These are phyloP conservation scores for Polypterus bichir DNA, from an alignment of 2,113 vertebrate genomes.

Conservation along the genomic window DNA sequence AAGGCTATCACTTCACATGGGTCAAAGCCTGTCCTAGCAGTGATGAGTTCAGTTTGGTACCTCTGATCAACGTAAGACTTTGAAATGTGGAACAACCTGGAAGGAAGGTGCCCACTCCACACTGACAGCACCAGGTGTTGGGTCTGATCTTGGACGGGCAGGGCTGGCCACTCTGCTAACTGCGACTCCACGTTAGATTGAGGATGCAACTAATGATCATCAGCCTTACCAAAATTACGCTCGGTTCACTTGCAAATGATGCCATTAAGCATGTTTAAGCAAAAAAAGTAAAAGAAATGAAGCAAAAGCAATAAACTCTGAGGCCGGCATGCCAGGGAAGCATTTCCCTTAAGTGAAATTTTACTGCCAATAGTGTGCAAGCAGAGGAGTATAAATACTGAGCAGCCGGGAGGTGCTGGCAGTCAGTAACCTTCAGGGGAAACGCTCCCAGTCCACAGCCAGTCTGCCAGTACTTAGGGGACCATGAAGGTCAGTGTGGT, in stretches of 20 bases:
- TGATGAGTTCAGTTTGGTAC: no score
- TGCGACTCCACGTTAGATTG: no score
- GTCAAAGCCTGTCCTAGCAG: no score
- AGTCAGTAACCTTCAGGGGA: constrained; percentile 1
- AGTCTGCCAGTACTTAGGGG: constrained; percentile 3
- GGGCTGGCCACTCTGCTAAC: no score
- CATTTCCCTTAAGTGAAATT: not conserved
- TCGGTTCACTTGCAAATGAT: constrained; percentile 22
- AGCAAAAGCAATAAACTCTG: constrained; percentile 11
- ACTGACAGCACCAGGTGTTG: no score
- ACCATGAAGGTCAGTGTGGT: constrained; percentile 36
- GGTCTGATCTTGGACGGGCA: no score
- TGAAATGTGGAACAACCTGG: no score
- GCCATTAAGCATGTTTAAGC: constrained; percentile 28
- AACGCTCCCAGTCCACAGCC: not conserved
- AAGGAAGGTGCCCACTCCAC: no score
- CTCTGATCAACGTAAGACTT: no score
- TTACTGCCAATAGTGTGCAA: not conserved
- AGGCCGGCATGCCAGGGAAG: not conserved
- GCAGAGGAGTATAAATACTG: constrained; percentile 25
- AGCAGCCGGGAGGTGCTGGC: not conserved
- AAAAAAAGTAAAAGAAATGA: constrained; percentile 26
- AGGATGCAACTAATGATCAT: no score
- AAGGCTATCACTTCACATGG: no score
- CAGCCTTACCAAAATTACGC: constrained; percentile 4